Conservation (phyloP, 2,888 invertebrate genomes). For the Drepana falcataria region DNA sequence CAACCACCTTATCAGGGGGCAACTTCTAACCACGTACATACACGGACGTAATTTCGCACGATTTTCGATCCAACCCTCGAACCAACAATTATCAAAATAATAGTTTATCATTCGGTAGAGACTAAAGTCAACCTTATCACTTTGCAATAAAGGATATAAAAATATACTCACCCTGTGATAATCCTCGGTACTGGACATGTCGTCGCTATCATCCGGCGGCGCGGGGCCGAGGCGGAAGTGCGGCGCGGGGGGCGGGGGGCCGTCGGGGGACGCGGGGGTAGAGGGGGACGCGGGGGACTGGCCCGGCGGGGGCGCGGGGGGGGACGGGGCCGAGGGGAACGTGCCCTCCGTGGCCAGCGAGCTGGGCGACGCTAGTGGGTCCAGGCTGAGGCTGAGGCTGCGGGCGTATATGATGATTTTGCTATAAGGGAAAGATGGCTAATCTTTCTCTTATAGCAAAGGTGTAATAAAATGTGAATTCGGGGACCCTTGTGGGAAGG, state of each 20-base stretch:
- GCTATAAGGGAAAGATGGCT: neutral
- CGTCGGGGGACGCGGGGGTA: conserved; percentile 9
- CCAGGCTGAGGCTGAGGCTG: conserved; percentile 84
- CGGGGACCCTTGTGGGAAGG: no score
- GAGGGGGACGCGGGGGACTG: conserved; percentile 24
- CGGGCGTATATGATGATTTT: neutral
- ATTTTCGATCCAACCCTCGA: no score
- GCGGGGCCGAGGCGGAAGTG: conserved; percentile 54
- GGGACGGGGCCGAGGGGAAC: conserved; percentile 86
- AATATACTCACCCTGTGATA: conserved; percentile 57
- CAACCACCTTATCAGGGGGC: no score
- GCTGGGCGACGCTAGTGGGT: conserved; percentile 71
- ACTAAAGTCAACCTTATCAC: no score
- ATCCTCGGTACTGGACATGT: conserved; percentile 80
- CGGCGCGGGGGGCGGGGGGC: conserved; percentile 24
- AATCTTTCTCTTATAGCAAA: no score
- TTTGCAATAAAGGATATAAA: no score
- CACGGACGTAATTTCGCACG: no score
- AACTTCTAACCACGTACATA: no score
- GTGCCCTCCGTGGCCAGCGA: conserved; percentile 81
- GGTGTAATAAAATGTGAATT: no score
- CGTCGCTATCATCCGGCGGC: conserved; percentile 77
- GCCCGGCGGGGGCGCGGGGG: conserved; percentile 38
- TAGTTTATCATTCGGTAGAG: no score
- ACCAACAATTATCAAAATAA: no score